Evolutionary conservation across 1,140 invertebrate species (phyloP).

Genomic region (Dolichoris vasculosae): DNA sequence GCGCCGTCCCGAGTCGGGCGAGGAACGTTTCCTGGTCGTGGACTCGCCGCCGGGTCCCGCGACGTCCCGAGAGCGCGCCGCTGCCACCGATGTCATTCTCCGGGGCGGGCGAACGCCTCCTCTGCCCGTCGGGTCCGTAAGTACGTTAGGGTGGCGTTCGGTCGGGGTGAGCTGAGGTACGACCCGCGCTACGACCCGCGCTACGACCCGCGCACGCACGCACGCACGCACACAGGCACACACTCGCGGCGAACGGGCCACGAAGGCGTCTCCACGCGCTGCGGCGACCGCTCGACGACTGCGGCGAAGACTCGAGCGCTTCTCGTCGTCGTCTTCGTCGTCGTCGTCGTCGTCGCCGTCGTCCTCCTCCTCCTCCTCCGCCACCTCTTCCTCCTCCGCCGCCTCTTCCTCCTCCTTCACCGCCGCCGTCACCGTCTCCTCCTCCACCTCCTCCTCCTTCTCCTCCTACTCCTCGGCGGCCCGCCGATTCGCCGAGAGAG

Average conservation of each 20-base stretch:
- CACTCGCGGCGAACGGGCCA: neutral
- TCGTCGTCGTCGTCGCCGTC: too few relatives aligned
- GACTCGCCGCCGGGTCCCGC: neutral
- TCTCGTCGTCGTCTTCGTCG: neutral
- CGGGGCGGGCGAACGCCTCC: neutral
- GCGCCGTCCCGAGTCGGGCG: slow-evolving; percentile 40
- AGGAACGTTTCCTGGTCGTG: neutral
- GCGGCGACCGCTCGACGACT: slow-evolving; percentile 56
- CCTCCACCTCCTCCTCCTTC: neutral
- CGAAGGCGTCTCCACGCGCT: slow-evolving; percentile 16
- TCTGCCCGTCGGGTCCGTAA: too few relatives aligned
- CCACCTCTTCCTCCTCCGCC: neutral
- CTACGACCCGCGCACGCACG: too few relatives aligned
- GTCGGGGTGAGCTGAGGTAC: too few relatives aligned
- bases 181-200: too few relatives aligned
- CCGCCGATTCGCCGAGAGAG: neutral
- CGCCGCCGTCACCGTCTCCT: neutral
- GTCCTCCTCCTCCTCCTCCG: neutral
- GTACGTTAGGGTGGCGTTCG: too few relatives aligned
- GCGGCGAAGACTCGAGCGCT: neutral
- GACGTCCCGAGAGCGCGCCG: neutral
- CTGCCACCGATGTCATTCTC: neutral
- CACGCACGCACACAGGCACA: too few relatives aligned
- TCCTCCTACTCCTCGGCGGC: neutral
- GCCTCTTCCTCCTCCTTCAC: neutral